Conservation (phyloP, 2,888 invertebrate genomes). For the Diploptera punctata region DNA sequence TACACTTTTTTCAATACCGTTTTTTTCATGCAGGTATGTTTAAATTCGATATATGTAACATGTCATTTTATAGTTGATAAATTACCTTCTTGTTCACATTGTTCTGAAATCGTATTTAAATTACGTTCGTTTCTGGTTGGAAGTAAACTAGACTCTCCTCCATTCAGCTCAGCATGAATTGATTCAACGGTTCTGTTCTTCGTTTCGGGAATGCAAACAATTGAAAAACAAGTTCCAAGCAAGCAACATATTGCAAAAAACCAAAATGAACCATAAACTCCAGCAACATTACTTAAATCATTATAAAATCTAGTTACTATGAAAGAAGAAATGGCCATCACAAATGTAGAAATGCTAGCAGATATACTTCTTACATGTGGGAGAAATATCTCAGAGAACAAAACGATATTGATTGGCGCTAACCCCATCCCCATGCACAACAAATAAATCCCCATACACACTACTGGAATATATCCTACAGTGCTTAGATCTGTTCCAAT, state of each 20-base stretch:
- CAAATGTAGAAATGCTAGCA: not conserved
- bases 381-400: not conserved
- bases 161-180: not conserved
- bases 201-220: not conserved
- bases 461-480: not conserved
- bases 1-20: too few relatives aligned
- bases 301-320: slow-evolving; percentile 16
- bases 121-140: slow-evolving; percentile 46
- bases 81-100: too few relatives aligned
- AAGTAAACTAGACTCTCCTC: slow-evolving; percentile 49
- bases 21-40: too few relatives aligned
- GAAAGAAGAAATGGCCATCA: not conserved
- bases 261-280: slow-evolving; percentile 21
- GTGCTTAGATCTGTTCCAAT: not conserved
- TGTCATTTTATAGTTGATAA: too few relatives aligned
- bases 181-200: not conserved
- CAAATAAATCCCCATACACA: not conserved
- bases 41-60: too few relatives aligned
- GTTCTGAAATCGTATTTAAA: too few relatives aligned
- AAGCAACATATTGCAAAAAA: slow-evolving; percentile 21
- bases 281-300: not conserved
- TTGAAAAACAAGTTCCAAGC: not conserved
- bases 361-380: slow-evolving; percentile 6
- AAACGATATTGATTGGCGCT: slow-evolving; percentile 2
- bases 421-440: not conserved